These are phyloP conservation scores for Lanius collurio DNA, from an alignment of 2,113 vertebrate species.

Conservation along the genomic window DNA sequence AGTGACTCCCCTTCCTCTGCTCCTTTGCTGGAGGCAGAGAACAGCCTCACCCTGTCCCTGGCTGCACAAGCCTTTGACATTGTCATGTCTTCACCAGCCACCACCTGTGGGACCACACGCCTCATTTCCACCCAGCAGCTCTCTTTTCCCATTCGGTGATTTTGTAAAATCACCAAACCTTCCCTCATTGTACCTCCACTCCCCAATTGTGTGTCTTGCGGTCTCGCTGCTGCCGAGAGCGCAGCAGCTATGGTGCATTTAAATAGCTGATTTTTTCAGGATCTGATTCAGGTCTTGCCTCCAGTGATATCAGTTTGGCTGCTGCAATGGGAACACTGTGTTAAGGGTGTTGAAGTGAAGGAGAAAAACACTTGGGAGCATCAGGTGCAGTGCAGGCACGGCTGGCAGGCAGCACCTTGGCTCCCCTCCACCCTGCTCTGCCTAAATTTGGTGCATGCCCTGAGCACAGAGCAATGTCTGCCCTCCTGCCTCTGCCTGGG, in stretches of 20 bases:
- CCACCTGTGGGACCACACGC: rapidly evolving
- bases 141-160: neutral
- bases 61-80: neutral
- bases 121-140: neutral
- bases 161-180: neutral
- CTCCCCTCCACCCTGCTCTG: neutral
- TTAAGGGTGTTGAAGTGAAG: conserved; percentile 11
- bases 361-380: conserved; percentile 3
- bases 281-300: conserved; percentile 39
- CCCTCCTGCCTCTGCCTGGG: neutral
- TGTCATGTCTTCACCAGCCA: neutral
- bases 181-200: neutral
- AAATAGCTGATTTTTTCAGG: conserved; percentile 1
- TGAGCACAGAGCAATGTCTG: neutral
- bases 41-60: neutral
- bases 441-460: neutral
- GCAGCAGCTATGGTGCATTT: neutral
- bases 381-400: neutral
- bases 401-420: neutral
- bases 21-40: neutral
- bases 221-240: neutral
- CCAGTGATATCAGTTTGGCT: conserved; percentile 14
- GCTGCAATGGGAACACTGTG: neutral
- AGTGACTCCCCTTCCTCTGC: neutral
- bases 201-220: neutral